Evolutionary conservation across 1,140 invertebrate species (phyloP), one percentile per base, ranked within the genome.

Genomic region (Physella acuta): DNA sequence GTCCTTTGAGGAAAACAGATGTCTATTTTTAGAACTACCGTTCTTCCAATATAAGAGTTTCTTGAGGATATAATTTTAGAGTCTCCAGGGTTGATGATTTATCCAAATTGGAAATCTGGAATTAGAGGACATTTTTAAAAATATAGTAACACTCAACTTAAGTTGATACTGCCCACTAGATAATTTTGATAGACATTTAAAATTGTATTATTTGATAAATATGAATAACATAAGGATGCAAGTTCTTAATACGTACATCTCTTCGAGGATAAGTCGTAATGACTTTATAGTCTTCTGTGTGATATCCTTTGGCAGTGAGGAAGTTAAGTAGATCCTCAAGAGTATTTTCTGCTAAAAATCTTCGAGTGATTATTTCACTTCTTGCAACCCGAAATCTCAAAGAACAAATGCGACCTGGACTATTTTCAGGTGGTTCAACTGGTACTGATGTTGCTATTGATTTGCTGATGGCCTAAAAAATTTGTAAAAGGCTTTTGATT

Each of bases 41-140:
- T 62, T 95, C 93, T 85, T 96, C 93, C 74, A 97, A 85, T 85
- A 94, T 94, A 71, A 96, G 88, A 69, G 93, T 95, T 87, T 95
- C 94, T 89, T 96, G 94, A 66, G 93, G 91, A 87, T 88, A 94
- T 67, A 97, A 88, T 85, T 94, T 94, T 68, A 94, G 86, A 77
- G 91, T 89, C 84, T 90, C 88, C 68, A 97, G 85, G 64, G 92
- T 93, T 84, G 90, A 88, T 75, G 87, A 89, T 26, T 86, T 85
- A 86, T 94, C 90, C 80, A 94, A 87, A 49, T 89, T 87, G 71
- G 93, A 94, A 78, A 95, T 88, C 92, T 94, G 85, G n/a, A 89
- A 8, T 16, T 56, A 56, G 14, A 11, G 28, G 28, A 14, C 11
- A 11, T 56, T 16, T 14, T 16, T 11, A 56, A 16, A 26, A 56